Base-by-base conservation (phyloP, 2,797 vertebrate species). In the Atherinosoma microstoma region DNA sequence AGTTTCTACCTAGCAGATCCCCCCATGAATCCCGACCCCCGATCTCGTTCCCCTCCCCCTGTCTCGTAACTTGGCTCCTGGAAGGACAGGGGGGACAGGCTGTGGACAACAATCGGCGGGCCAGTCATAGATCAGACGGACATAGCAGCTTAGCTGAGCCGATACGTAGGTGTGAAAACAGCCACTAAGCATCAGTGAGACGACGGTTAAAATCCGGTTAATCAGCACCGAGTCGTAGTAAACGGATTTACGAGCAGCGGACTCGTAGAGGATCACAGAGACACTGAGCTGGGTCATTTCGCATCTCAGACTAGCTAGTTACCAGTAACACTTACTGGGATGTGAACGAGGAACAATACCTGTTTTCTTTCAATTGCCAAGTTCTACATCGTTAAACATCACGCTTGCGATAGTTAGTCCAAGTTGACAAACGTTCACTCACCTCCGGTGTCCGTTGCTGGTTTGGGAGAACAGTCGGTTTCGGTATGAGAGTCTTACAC, bases 331-430 rank as follows among this genome's bases (percentile, higher is more conserved):
- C 22, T 18, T 12, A 45, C 1, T 7, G 16, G n/a, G 49, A 24
- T 22, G 20, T 40, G 5, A 16, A 40, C 3, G 8, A 24, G 24
- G 10, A 45, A 29, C 13, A 54, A 51, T 5, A 1, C 20, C 2
- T 18, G 6, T 20, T 47, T 67, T 13, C 0, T 29, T 34, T 29
- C 56, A 54, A 1, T 27, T 13, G 8, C 30, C 34, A 22, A 20
- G 5, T 30, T 60, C 76, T 78, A 65, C 80, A 67, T 84, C 12
- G 56, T n/a, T 0, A n/a, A 20, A 11, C 42, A 10, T 18, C 34
- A 15, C 30, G 30, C 11, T 10, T 10, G 20, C 24, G 0, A 10
- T 20, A n/a, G 5, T 3, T 36, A 0, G 45, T 6, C 38, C 40
- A 0, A 3, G n/a, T 18, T 3, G 20, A 1, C n/a, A 0, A 16